A percentile compares a stretch with the other conserved stretches of the same genome.
phyloP scores from a whole-genome alignment of 2,888 invertebrate genomes.

The Aphrophora alni region DNA sequence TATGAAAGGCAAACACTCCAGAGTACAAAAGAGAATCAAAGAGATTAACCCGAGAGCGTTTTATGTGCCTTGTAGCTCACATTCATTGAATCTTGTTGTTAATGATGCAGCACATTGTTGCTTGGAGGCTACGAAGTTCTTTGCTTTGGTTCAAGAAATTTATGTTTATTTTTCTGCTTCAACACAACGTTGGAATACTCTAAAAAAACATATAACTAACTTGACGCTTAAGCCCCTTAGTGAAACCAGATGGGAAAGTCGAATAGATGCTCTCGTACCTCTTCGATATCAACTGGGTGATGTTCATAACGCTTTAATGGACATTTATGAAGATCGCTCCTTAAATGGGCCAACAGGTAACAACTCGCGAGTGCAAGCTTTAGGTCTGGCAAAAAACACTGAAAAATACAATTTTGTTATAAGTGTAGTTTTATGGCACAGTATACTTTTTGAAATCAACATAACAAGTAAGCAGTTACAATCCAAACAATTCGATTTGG shows the following conservation, averaged over 20 bases:
- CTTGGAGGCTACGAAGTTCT: neutral
- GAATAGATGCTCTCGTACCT: constrained; percentile 39
- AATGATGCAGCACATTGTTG: constrained; percentile 12
- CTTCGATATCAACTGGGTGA: too few species aligned
- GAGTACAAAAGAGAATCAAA: constrained; percentile 17
- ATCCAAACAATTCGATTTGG: too few species aligned
- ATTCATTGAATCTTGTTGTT: constrained; percentile 23
- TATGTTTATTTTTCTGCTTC: constrained; percentile 14
- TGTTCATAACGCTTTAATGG: too few species aligned
- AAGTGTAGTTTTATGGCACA: too few species aligned
- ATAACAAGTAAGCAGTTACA: too few species aligned
- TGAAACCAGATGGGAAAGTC: constrained; percentile 46
- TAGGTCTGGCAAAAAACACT: too few species aligned
- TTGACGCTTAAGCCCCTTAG: constrained; percentile 43
- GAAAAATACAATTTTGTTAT: too few species aligned
- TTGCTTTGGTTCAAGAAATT: neutral
- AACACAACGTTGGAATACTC: constrained; percentile 38
- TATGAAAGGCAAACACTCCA: constrained; percentile 24
- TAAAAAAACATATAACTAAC: too few species aligned
- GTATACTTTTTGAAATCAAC: too few species aligned
- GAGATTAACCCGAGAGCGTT: constrained; percentile 20
- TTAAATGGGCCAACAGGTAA: too few species aligned
- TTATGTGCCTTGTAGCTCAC: constrained; percentile 16
- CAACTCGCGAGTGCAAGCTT: too few species aligned
- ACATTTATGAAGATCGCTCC: too few species aligned